Percentiles rank a stretch among this genome's conserved stretches.
phyloP scores from a whole-genome alignment of 1,140 invertebrate species.

The Centruroides sculpturatus region DNA sequence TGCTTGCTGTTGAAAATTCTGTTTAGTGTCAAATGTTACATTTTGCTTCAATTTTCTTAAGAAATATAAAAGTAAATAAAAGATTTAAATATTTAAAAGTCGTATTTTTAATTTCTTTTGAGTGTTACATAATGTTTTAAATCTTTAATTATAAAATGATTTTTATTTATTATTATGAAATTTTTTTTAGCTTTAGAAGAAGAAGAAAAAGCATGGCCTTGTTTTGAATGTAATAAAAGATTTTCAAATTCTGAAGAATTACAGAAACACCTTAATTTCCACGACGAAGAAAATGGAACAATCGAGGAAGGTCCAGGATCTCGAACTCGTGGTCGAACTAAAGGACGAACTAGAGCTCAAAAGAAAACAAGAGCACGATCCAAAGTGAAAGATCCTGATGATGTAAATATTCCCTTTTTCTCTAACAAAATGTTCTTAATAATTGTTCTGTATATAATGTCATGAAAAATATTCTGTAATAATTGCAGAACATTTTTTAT shows the following conservation, averaged over 20 bases:
- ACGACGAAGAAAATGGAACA: slow-evolving; percentile 32
- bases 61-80: no score
- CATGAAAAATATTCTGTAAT: no score
- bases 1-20: no score
- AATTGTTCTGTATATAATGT: neutral
- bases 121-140: neutral
- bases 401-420: neutral
- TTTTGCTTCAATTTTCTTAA: no score
- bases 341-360: slow-evolving; percentile 6
- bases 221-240: slow-evolving; percentile 43
- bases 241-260: slow-evolving; percentile 39
- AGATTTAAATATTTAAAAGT: no score
- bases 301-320: slow-evolving; percentile 1
- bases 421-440: neutral
- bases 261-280: slow-evolving; percentile 40
- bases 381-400: neutral
- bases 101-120: no score
- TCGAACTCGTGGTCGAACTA: slow-evolving; percentile 4
- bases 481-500: no score
- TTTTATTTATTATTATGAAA: neutral
- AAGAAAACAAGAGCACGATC: slow-evolving; percentile 5
- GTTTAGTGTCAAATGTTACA: no score
- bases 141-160: neutral
- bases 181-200: no score
- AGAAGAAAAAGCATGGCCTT: slow-evolving; percentile 26